Evolutionary conservation across 2,888 invertebrate genomes (phyloP).

Genomic region (Nebria salina): DNA sequence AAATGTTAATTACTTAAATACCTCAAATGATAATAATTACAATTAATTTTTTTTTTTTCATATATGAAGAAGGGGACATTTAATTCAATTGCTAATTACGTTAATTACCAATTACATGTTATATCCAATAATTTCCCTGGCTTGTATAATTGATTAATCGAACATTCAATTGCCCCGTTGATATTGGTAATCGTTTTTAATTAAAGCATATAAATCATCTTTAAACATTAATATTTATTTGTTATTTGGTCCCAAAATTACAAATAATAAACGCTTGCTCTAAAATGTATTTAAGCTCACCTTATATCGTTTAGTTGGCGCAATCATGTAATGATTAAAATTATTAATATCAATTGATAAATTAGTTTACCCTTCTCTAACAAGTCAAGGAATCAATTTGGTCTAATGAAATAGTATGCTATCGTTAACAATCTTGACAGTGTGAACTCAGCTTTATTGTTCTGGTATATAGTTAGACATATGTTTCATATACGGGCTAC

Average conservation of each 20-base stretch:
- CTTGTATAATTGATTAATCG: constrained; percentile 40
- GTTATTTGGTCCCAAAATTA: no score
- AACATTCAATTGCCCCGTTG: constrained; percentile 21
- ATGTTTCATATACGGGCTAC: constrained; percentile 9
- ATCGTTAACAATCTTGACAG: constrained; percentile 13
- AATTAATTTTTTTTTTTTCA: not conserved
- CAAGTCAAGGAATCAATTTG: constrained; percentile 10
- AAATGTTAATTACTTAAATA: not conserved
- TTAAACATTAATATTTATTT: not conserved
- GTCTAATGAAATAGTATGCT: constrained; percentile 16
- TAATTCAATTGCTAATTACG: constrained; percentile 30
- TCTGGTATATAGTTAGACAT: constrained; percentile 7
- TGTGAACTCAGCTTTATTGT: not conserved
- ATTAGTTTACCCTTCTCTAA: not conserved
- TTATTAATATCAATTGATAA: not conserved
- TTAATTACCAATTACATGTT: constrained; percentile 29
- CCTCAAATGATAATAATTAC: constrained; percentile 5
- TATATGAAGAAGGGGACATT: not conserved
- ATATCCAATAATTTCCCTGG: constrained; percentile 28
- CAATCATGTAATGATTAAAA: not conserved
- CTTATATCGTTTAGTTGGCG: not conserved
- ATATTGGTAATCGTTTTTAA: constrained; percentile 15
- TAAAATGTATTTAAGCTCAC: no score
- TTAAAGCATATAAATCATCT: constrained; percentile 2
- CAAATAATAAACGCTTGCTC: no score